Base-by-base conservation (phyloP, 2,888 invertebrate genomes). In the Cheilosia impressa region DNA sequence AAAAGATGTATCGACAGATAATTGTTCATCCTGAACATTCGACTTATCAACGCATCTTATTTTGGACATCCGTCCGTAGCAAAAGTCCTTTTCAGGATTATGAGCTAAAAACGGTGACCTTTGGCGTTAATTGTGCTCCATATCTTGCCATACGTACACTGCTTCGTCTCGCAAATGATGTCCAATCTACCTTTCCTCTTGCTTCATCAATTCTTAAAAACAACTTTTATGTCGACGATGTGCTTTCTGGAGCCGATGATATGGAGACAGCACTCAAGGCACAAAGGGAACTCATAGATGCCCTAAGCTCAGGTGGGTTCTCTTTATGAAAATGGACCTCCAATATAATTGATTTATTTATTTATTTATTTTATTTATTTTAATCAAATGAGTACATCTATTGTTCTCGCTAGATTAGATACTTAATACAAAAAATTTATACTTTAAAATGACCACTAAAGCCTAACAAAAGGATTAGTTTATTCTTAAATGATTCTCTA, bases 1-100 rank as follows among this genome's bases (percentile, higher is more conserved):
- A n/a, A n/a, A n/a, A n/a, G n/a, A n/a, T n/a, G 88, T 89, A 88
- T 77, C 73, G 88, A 7, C 88, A 88, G 50, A 88, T 89, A n/a
- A 2, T 2, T 4, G 45, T 31, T 24, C 53, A n/a, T 34, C 34
- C 34, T 34, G 10, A 34, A 3, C 9, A 34, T 76, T 89, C 0
- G 52, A 22, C 24, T 2, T 43, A 73, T 17, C 50, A 45, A 7
- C n/a, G 45, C 6, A 45, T 17, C n/a, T n/a, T 45, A n/a, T 45
- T 45, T 45, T n/a, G 45, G n/a, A 45, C 7, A n/a, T n/a, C 62
- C 2, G n/a, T n/a, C n/a, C 43, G 78, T 60, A 55, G 77, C 4
- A 4, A 68, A 3, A 24, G 13, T 27, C 17, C 53, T 1, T 17
- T 38, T 15, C 10, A n/a, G 2, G 53, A 66, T 5, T 57, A 17